Conservation (phyloP, 2,113 vertebrate species). For the Strix uralensis region DNA sequence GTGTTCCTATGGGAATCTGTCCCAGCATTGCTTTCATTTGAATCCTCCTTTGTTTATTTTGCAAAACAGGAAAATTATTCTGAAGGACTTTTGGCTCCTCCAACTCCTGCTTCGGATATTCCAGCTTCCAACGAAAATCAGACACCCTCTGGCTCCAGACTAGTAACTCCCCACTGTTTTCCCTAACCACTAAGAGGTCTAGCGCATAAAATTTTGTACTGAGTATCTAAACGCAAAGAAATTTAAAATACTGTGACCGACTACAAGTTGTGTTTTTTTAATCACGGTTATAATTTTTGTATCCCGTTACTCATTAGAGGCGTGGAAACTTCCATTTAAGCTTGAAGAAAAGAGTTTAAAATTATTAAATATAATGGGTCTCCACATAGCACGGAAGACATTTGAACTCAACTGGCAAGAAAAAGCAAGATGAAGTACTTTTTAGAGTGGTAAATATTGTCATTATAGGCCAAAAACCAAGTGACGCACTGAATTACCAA, state of each 20-base stretch:
- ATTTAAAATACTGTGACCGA: background rate
- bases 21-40: slow-evolving; percentile 29
- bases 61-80: slow-evolving; percentile 52
- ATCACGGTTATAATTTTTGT: slow-evolving; percentile 23
- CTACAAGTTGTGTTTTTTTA: background rate
- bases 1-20: slow-evolving; percentile 26
- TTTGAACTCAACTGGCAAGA: background rate
- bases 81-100: slow-evolving; percentile 47
- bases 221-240: slow-evolving; percentile 38
- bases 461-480: background rate
- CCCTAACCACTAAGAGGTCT: slow-evolving; percentile 61
- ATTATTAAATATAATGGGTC: background rate
- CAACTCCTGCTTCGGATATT: slow-evolving; percentile 37
- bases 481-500: background rate
- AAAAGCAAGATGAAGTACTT: background rate
- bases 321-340: background rate
- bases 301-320: background rate
- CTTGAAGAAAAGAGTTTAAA: slow-evolving; percentile 24
- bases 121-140: slow-evolving; percentile 52
- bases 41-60: slow-evolving; percentile 51
- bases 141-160: slow-evolving; percentile 64
- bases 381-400: background rate
- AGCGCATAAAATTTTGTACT: slow-evolving; percentile 7
- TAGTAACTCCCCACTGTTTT: slow-evolving; percentile 62
- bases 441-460: background rate